Base-by-base conservation (phyloP, 2,888 invertebrate genomes). In the Ceraclea dissimilis region DNA sequence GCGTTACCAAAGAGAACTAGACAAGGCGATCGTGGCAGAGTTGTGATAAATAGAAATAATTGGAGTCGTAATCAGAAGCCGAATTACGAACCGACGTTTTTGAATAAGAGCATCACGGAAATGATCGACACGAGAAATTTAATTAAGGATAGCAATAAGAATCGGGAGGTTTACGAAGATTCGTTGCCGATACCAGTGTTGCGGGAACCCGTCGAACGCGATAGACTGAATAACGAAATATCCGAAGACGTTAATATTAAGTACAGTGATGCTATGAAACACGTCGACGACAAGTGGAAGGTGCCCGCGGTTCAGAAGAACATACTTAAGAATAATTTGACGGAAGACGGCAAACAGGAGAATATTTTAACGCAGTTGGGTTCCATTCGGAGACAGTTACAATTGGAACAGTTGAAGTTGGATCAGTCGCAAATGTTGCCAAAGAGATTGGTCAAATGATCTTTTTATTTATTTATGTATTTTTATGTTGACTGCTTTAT, bases 301-400 rank as follows among this genome's bases (percentile, higher is more conserved):
- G 77, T 84, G 56, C 85, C 85, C 1, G 82, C 75, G 0, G 82
- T 84, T n/a, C 84, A 84, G 66, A 82, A 79, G 68, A 80, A 79
- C 67, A 77, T 80, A 58, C 62, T 81, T 50, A 80, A 77, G 64
- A 73, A 74, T 13, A 58, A 73, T 34, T 71, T 75, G 0, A 72
- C 69, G 10, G 72, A 71, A 2, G 75, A 78, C 48, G 79, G 80
- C 53, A 68, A 68, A 13, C 75, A 74, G 60, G 75, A 71, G 63
- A 73, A 81, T 53, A 82, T 85, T 57, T 65, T 86, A 60, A 85
- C 85, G 0, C 85, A 86, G 66, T 68, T 86, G 34, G 86, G 85
- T 1, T 84, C 85, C 13, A 84, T 86, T 56, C 69, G 84, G 43
- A 74, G 83, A 63, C 85, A 86, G 64, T 65, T 86, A 64, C 85